These are phyloP conservation scores for Paramuricea clavata DNA, from an alignment of 92 coral and sea anemone species.

Conservation along the genomic window DNA sequence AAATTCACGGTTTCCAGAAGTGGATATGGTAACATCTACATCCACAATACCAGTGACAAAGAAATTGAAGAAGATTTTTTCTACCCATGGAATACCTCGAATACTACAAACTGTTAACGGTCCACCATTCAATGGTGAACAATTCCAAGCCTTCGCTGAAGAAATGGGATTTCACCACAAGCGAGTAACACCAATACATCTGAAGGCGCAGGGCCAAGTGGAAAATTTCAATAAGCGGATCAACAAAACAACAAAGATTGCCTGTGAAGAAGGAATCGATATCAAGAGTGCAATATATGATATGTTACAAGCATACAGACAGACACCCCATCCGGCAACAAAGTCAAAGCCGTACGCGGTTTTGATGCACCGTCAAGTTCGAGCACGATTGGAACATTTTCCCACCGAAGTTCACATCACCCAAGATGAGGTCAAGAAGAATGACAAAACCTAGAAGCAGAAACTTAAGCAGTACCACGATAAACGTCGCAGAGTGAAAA, in stretches of 20 bases:
- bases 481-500: conserved; percentile 56
- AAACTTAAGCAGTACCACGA: conserved; percentile 63
- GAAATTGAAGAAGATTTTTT: no score
- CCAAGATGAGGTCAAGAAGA: conserved; percentile 50
- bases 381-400: conserved; percentile 66
- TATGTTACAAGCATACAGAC: conserved; percentile 68
- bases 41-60: no score
- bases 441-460: conserved; percentile 62
- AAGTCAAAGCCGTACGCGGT: conserved; percentile 57
- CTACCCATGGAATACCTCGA: no score
- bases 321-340: conserved; percentile 69
- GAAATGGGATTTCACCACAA: no score
- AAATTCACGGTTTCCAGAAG: conserved; percentile 62
- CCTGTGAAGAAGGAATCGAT: conserved; percentile 51
- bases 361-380: conserved; percentile 53
- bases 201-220: no score
- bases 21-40: no score
- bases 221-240: no score
- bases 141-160: conserved; percentile 27
- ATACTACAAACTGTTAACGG: no score
- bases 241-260: no score
- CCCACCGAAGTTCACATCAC: conserved; percentile 47
- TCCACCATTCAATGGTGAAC: conserved; percentile 67
- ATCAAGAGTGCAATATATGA: conserved; percentile 68
- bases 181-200: conserved; percentile 53